These are phyloP conservation scores for Momotus momota DNA, from an alignment of 2,797 vertebrate species.

Conservation along the genomic window DNA sequence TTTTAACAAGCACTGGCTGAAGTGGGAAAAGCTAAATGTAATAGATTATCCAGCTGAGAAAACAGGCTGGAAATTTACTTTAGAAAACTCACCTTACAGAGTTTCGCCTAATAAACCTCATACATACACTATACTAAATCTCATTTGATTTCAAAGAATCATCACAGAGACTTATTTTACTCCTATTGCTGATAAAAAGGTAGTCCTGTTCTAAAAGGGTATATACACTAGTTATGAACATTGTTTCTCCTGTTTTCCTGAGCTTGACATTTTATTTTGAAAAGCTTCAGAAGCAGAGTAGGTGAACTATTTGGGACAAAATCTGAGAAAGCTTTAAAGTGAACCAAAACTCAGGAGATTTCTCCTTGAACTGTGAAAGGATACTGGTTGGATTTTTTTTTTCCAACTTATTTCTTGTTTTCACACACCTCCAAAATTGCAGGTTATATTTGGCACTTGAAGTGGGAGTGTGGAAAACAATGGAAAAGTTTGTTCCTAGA, in stretches of 20 bases:
- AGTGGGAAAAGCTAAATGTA: conserved; percentile 63
- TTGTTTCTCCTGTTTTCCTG: conserved; percentile 29
- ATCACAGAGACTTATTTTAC: conserved; percentile 64
- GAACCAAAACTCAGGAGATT: background rate
- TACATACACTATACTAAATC: conserved; percentile 50
- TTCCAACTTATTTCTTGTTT: background rate
- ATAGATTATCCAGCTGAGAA: conserved; percentile 80
- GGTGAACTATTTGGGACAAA: background rate
- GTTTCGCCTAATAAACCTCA: conserved; percentile 77
- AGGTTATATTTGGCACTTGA: conserved; percentile 5
- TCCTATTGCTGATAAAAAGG: conserved; percentile 44
- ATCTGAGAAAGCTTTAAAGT: background rate
- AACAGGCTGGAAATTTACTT: conserved; percentile 78
- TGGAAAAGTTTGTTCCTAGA: conserved; percentile 23
- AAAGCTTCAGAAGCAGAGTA: conserved; percentile 16
- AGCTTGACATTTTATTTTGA: conserved; percentile 38
- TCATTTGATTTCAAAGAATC: conserved; percentile 63
- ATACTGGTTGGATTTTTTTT: background rate
- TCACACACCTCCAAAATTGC: conserved; percentile 32
- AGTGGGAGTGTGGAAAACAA: background rate
- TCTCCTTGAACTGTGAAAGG: conserved; percentile 4
- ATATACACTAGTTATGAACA: conserved; percentile 30
- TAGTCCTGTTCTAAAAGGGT: conserved; percentile 11
- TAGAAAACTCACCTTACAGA: conserved; percentile 77
- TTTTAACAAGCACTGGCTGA: conserved; percentile 62